Base-by-base conservation (phyloP, 1,140 invertebrate genomes). In the Monochamus saltuarius region DNA sequence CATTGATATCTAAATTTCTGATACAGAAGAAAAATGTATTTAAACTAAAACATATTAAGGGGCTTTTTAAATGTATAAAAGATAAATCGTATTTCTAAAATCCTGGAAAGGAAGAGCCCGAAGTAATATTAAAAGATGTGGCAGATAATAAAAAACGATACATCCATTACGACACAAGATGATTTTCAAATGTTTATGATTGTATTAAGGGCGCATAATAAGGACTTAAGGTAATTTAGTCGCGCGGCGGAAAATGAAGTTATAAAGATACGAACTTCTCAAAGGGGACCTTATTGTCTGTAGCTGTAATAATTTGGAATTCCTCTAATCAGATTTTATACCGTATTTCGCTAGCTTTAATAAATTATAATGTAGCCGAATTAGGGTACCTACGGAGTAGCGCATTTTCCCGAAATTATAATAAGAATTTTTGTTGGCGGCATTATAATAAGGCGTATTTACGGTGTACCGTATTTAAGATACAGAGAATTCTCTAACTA, bases 281-380 rank as follows among this genome's bases (percentile, higher is more conserved):
- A 64, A 64, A 64, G 62, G 62, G 56, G 57, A 59, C 57, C 19
- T 60, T 60, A 64, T 64, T 64, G 57, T 64, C 61, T 64, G 57
- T 64, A 64, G 62, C 62, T 64, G 62, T 59, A 59, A 64, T 64
- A 64, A 64, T 64, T 64, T 64, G 36, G 57, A 63, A 63, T 63
- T 58, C 38, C 36, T 43, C 56, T 64, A 64, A 64, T 64, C 56
- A 64, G 62, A 64, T 64, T 64, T 60, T 37, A 56, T 43, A 45
- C 53, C 45, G 53, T 56, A 56, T 43, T 56, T 17, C 34, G 39
- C 53, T 45, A 56, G 36, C 60, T 52, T 42, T 43, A 57, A 45
- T 57, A 62, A 62, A 62, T 57, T 56, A 56, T 45, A 45, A 42
- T 37, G 49, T 29, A 56, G 59, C 54, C 42, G 19, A 49, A 62